Percentiles rank a stretch among this genome's conserved stretches.
Conservation (phyloP, 2,797 vertebrate species). For the Lindbergichthys nudifrons region DNA sequence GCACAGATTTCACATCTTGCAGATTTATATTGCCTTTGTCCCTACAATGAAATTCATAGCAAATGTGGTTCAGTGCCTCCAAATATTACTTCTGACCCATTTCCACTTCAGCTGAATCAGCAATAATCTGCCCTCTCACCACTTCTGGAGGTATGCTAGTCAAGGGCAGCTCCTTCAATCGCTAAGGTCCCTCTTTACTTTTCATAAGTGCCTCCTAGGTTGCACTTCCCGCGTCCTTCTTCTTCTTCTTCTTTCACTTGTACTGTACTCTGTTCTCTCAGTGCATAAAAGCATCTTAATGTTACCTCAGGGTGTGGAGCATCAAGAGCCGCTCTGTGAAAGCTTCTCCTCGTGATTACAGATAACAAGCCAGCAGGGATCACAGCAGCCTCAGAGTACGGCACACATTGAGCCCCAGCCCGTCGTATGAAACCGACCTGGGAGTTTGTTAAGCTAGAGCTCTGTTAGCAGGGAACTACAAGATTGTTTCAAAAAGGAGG, state of each 20-base stretch:
- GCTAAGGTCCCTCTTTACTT: slow-evolving; percentile 55
- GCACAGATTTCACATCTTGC: slow-evolving; percentile 18
- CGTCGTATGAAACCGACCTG: slow-evolving; percentile 2
- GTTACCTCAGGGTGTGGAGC: slow-evolving; percentile 69
- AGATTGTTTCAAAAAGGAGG: background rate
- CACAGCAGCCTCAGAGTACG: background rate
- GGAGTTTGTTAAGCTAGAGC: background rate
- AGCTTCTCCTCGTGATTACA: slow-evolving; percentile 46
- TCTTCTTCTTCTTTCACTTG: slow-evolving; percentile 17
- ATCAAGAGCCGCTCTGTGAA: slow-evolving; percentile 48
- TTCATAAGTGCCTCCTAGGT: slow-evolving; percentile 25
- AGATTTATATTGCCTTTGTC: slow-evolving; percentile 23
- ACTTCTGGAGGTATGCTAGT: slow-evolving; percentile 16
- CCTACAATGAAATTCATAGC: slow-evolving; percentile 30
- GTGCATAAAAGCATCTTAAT: slow-evolving; percentile 75
- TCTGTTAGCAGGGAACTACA: background rate
- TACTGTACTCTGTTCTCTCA: slow-evolving; percentile 50
- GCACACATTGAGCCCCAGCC: slow-evolving; percentile 14
- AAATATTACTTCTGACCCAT: slow-evolving; percentile 61
- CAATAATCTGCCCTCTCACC: slow-evolving; percentile 45
- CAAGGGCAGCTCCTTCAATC: slow-evolving; percentile 35
- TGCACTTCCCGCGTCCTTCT: slow-evolving; percentile 14
- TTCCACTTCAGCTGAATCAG: slow-evolving; percentile 65
- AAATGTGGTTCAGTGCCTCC: slow-evolving; percentile 45
- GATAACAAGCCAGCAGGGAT: slow-evolving; percentile 49